Evolutionary conservation across 1,140 invertebrate genomes (phyloP).

Genomic region (Lerema accius): DNA sequence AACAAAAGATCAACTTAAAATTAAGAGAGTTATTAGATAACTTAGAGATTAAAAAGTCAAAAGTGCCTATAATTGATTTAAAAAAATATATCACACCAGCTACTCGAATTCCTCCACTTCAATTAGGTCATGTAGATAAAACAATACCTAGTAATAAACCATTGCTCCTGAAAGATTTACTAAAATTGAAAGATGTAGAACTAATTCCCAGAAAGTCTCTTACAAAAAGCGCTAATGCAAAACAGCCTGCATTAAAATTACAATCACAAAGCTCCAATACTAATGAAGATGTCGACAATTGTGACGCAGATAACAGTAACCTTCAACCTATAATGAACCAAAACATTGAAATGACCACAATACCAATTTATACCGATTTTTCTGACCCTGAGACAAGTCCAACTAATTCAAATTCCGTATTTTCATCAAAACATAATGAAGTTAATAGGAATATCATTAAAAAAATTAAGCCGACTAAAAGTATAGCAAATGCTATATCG

Average conservation of each 20-base stretch:
- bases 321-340: background rate
- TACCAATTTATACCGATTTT: background rate
- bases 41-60: slow-evolving; percentile 12
- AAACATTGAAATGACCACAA: background rate
- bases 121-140: slow-evolving; percentile 14
- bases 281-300: slow-evolving; percentile 11
- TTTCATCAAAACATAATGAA: slow-evolving; percentile 12
- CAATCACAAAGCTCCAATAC: background rate
- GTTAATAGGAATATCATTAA: slow-evolving; percentile 1
- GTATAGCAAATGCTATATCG: background rate
- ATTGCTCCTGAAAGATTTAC: slow-evolving; percentile 34
- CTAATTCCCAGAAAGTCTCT: slow-evolving; percentile 27
- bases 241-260: slow-evolving; percentile 31
- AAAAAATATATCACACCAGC: slow-evolving; percentile 21
- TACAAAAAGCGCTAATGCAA: slow-evolving; percentile 5
- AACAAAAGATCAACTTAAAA: slow-evolving; percentile 9
- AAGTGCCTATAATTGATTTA: slow-evolving; percentile 11
- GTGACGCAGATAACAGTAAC: slow-evolving; percentile 8
- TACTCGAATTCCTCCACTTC: background rate
- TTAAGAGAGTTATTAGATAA: slow-evolving; percentile 20
- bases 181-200: slow-evolving; percentile 45
- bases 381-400: background rate
- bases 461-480: background rate
- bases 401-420: background rate
- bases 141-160: slow-evolving; percentile 17